Conservation (phyloP, 2,888 invertebrate species). For the Lagria hirta region DNA sequence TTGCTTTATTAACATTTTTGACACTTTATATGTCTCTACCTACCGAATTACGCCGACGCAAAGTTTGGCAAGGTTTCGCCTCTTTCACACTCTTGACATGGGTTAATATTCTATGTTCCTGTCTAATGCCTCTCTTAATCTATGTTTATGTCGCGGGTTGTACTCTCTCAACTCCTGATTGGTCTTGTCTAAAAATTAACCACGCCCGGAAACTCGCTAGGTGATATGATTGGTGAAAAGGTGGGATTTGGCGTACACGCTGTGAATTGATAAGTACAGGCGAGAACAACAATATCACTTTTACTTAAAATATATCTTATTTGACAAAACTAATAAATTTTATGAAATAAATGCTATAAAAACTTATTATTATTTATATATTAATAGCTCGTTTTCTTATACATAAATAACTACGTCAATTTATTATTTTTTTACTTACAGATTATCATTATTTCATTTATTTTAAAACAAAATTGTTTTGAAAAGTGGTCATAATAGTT, state of each 20-base stretch:
- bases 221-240: conserved; percentile 3
- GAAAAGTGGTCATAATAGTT: too few species aligned
- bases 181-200: background rate
- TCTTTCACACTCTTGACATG: background rate
- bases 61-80: background rate
- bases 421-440: too few species aligned
- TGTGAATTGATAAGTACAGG: conserved; percentile 12
- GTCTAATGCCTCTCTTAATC: conserved; percentile 5
- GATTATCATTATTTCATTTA: too few species aligned
- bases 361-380: too few species aligned
- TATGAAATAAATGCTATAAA: too few species aligned
- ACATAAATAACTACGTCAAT: too few species aligned
- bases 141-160: conserved; percentile 7
- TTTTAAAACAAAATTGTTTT: too few species aligned
- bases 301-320: too few species aligned
- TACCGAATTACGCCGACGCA: conserved; percentile 14
- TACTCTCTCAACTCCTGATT: background rate
- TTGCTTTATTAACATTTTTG: too few species aligned
- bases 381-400: too few species aligned
- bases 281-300: conserved; percentile 15
- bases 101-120: background rate
- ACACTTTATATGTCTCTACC: too few species aligned
- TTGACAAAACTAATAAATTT: too few species aligned
- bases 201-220: conserved; percentile 1
- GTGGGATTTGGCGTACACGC: conserved; percentile 6